A percentile compares a stretch with the other conserved stretches of the same genome.
These are phyloP conservation scores for Hydrocynus forskahlii DNA, from an alignment of 2,797 vertebrate species.

Conservation along the genomic window DNA sequence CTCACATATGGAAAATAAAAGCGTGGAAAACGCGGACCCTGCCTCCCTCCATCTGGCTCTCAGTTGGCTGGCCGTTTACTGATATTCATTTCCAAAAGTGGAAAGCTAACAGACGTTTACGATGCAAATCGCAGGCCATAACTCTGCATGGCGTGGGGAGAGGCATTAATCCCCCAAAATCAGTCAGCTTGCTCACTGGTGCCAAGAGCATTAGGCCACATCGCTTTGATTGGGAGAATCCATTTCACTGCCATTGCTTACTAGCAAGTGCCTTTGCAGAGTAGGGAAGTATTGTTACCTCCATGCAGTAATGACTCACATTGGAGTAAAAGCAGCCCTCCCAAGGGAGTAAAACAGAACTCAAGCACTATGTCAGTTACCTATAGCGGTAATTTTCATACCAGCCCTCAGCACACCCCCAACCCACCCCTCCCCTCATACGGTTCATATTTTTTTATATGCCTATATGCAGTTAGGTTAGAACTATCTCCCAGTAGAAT, in stretches of 20 bases:
- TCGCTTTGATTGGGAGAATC: slow-evolving; percentile 63
- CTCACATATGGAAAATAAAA: slow-evolving; percentile 64
- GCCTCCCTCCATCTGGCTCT: slow-evolving; percentile 62
- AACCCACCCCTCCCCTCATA: no score
- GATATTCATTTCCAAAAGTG: slow-evolving; percentile 76
- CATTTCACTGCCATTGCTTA: slow-evolving; percentile 66
- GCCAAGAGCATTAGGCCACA: slow-evolving; percentile 65
- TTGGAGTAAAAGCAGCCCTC: not conserved
- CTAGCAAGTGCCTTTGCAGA: not conserved
- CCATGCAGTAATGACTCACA: not conserved
- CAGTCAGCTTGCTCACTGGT: slow-evolving; percentile 65
- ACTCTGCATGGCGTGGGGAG: slow-evolving; percentile 68
- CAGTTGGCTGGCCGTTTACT: slow-evolving; percentile 71
- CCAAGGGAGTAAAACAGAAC: not conserved
- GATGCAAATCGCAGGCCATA: slow-evolving; percentile 78
- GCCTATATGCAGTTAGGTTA: no score
- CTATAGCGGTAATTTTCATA: not conserved
- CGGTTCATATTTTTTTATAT: no score
- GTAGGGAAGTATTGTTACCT: not conserved
- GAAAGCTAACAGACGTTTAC: slow-evolving; percentile 77
- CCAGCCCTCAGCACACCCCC: not conserved
- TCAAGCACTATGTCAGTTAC: not conserved
- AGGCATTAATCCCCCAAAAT: slow-evolving; percentile 75
- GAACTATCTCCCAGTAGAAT: no score
- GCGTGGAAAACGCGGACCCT: slow-evolving; percentile 48